Conservation (phyloP, 2,797 vertebrate species). For the Nannoperca australis region DNA sequence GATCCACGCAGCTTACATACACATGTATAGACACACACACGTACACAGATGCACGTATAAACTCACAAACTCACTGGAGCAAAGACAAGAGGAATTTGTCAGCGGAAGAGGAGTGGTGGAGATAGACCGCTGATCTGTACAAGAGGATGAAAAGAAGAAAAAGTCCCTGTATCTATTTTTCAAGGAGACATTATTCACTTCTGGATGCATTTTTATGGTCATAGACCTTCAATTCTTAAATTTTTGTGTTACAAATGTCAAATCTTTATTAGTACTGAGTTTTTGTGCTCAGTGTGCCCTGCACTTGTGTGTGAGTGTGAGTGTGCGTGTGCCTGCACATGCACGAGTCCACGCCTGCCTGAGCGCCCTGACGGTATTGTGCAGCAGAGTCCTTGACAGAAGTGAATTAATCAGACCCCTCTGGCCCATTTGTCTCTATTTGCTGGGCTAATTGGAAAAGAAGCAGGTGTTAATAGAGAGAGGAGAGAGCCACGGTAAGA, state of each 20-base stretch:
- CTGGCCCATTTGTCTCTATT: constrained; percentile 91
- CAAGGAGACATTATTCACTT: constrained; percentile 5
- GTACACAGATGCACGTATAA: constrained; percentile 49
- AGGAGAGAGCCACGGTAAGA: constrained; percentile 62
- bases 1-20: constrained; percentile 85
- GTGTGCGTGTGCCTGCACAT: constrained; percentile 21
- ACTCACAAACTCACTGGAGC: constrained; percentile 59
- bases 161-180: constrained; percentile 14
- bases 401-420: constrained; percentile 89
- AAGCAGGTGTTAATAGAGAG: constrained; percentile 91
- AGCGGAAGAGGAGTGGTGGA: constrained; percentile 71
- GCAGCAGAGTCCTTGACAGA: constrained; percentile 87
- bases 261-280: background rate
- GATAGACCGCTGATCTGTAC: constrained; percentile 44
- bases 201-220: background rate
- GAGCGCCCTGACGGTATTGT: constrained; percentile 77
- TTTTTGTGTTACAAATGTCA: background rate
- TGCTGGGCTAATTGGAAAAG: constrained; percentile 90
- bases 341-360: constrained; percentile 51
- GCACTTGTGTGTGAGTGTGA: constrained; percentile 3
- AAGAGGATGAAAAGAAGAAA: constrained; percentile 40
- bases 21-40: constrained; percentile 58
- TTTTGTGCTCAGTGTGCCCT: constrained; percentile 22
- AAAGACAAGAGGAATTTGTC: constrained; percentile 72
- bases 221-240: too few relatives aligned